phyloP scores from a whole-genome alignment of 2,113 vertebrate species.

The Sprattus sprattus region DNA sequence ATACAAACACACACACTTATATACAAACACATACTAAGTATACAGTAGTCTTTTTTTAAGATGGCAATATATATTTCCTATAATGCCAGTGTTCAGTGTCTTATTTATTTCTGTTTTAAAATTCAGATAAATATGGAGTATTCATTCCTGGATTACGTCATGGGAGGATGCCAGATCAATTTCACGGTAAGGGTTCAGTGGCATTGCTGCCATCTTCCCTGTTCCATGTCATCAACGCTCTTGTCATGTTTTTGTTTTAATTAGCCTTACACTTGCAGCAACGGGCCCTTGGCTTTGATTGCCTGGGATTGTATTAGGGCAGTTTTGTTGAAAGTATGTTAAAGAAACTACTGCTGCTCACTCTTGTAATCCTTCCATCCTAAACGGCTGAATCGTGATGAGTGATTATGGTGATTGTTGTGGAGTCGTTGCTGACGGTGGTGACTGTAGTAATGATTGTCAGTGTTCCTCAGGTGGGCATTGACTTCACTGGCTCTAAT shows the following conservation, averaged over 20 bases:
- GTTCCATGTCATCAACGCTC: neutral
- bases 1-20: slow-evolving; percentile 7
- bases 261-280: neutral
- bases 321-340: neutral
- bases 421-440: neutral
- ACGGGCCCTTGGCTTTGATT: neutral
- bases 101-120: neutral
- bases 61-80: slow-evolving; percentile 50
- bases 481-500: slow-evolving; percentile 95
- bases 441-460: neutral
- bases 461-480: slow-evolving; percentile 75
- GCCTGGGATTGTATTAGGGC: neutral
- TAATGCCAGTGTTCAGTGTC: neutral
- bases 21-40: neutral
- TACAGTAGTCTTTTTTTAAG: neutral
- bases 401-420: neutral
- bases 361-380: no score
- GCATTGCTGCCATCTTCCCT: neutral
- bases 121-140: slow-evolving; percentile 75
- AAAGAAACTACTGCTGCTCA: no score
- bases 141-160: slow-evolving; percentile 81
- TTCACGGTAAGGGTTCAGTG: slow-evolving; percentile 69
- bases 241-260: neutral
- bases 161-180: slow-evolving; percentile 85
- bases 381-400: neutral